Conservation (phyloP, 2,113 vertebrate species). For the Corynorhinus townsendii region DNA sequence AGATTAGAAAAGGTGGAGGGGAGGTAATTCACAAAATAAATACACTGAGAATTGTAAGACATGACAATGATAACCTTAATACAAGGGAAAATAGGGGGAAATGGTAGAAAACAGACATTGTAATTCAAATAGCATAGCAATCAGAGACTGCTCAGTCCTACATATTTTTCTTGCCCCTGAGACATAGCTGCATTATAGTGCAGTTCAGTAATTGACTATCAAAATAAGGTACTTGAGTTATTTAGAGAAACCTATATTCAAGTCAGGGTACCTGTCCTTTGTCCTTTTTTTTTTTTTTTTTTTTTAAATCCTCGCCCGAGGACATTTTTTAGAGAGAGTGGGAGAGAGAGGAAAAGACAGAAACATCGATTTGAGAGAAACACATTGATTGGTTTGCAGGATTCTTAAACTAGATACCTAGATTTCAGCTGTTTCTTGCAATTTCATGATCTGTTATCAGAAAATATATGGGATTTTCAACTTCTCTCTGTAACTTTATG, state of each 20-base stretch:
- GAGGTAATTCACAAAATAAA: constrained; percentile 42
- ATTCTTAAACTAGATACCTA: neutral
- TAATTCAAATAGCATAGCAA: neutral
- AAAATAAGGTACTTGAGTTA: neutral
- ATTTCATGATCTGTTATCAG: neutral
- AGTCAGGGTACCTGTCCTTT: neutral
- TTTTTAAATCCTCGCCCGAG: no score
- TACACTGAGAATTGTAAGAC: neutral
- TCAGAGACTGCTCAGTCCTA: neutral
- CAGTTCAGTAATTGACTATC: neutral
- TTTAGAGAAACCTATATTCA: neutral
- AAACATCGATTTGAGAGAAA: no score
- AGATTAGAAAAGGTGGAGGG: constrained; percentile 12
- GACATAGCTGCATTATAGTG: neutral
- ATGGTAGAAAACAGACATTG: neutral
- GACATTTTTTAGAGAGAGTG: no score
- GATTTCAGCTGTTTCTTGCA: constrained; percentile 33
- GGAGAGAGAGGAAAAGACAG: no score
- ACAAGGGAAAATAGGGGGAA: neutral
- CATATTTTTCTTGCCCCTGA: neutral
- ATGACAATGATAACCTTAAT: neutral
- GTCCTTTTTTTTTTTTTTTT: neutral
- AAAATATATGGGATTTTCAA: neutral
- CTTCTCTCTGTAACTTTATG: constrained; percentile 8
- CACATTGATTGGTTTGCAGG: neutral